Evolutionary conservation across 37 sponge, comb jelly and placozoan species (phyloP).

Genomic region (Dysidea cf. avara): DNA sequence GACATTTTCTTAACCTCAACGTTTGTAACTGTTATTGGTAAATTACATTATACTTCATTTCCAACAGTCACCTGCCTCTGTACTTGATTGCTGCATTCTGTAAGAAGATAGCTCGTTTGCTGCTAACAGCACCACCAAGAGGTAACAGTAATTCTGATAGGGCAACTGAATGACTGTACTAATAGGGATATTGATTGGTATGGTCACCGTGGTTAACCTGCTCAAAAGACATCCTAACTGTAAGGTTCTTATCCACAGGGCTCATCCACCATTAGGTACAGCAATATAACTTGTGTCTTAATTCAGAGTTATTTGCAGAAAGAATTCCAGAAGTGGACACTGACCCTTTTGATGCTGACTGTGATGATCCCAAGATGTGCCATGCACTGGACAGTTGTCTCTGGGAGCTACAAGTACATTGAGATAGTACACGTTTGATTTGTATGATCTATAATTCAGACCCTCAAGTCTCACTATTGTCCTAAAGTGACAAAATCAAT

Average conservation of each 20-base stretch:
- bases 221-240: slow-evolving; percentile 90
- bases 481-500: slow-evolving; percentile 66
- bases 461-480: slow-evolving; percentile 77
- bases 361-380: slow-evolving; percentile 74
- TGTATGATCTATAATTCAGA: slow-evolving; percentile 28
- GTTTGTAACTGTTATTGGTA: too few species aligned
- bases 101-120: slow-evolving; percentile 79
- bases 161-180: not conserved
- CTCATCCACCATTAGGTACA: slow-evolving; percentile 64
- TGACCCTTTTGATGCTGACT: slow-evolving; percentile 70
- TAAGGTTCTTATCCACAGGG: slow-evolving; percentile 79
- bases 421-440: not conserved
- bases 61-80: slow-evolving; percentile 80
- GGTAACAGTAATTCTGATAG: slow-evolving; percentile 18
- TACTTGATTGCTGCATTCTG: slow-evolving; percentile 94
- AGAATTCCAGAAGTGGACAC: not conserved
- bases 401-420: slow-evolving; percentile 88
- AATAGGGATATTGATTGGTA: slow-evolving; percentile 71
- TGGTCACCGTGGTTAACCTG: slow-evolving; percentile 78
- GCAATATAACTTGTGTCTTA: not conserved
- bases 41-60: not conserved
- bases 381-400: slow-evolving; percentile 92
- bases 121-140: slow-evolving; percentile 85
- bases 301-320: not conserved
- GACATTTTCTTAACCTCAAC: slow-evolving; percentile 86